Evolutionary conservation across 1,140 invertebrate species (phyloP), one percentile per base, ranked within the genome.

Genomic region (Eubasilissa regina): DNA sequence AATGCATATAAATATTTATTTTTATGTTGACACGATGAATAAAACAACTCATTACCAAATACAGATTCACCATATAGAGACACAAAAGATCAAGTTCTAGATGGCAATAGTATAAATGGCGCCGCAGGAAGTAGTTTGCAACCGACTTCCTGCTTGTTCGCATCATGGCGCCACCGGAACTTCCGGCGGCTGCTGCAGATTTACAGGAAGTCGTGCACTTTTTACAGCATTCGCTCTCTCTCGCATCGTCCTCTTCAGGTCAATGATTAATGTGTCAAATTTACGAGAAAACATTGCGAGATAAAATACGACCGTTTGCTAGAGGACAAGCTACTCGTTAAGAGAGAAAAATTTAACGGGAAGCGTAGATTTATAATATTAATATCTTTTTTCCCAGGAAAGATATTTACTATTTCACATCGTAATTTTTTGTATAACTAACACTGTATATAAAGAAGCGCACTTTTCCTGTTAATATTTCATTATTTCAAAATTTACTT

Each of bases 241-340:
- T 77, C 44, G 56, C 15, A 43, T 75, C 43, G 58, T 43, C 12
- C 44, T 53, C 68, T 77, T 77, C 35, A 56, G 13, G 19, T 11
- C 17, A 44, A 48, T 77, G 75, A 77, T 77, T 77, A 77, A 77
- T 66, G 75, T 64, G 45, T 21, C 11, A 48, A 77, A 77, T 77
- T 77, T 12, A n/a, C 56, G 35, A n/a, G 44, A 62, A 47, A 74
- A 75, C 44, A 21, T 56, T 13, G 19, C 17, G 74, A 48, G 58
- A 64, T 64, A 55, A 75, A 75, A 64, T 9, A 47, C 56, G 44
- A 74, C 55, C 35, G 51, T 47, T 25, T 25, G n/a, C 35, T 56
- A 73, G 48, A 55, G 70, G 56, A 74, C 53, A 74, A 74, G 70
- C 35, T 43, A 48, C 64, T 47, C 45, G 62, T 66, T 68, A 47